A percentile compares a stretch with the other conserved stretches of the same genome.
Conservation (phyloP, 2,113 vertebrate genomes). For the Amblyopsis rosae region DNA sequence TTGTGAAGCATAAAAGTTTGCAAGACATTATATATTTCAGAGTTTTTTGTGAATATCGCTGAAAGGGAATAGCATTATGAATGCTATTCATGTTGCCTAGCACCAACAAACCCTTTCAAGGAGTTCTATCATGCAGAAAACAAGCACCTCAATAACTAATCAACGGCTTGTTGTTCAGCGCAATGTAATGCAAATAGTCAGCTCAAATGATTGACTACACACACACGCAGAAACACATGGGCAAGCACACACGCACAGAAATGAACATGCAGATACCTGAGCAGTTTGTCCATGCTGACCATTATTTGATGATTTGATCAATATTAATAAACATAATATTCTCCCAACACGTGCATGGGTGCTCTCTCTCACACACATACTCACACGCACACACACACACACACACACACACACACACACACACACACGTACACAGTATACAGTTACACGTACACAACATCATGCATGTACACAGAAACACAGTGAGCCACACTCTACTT, state of each 20-base stretch:
- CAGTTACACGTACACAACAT: no score
- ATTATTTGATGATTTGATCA: conserved; percentile 17
- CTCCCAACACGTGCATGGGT: no score
- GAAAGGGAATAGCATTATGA: neutral
- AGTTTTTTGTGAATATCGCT: no score
- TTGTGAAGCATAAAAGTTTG: neutral
- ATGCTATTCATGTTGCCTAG: neutral
- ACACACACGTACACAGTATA: neutral
- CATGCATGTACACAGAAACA: no score
- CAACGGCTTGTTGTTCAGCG: conserved; percentile 12
- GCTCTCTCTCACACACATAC: no score
- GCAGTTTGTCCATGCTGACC: conserved; percentile 20
- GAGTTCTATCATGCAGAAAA: neutral
- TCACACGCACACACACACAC: neutral
- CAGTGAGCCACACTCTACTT: no score
- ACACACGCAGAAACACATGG: conserved; percentile 10
- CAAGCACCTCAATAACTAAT: conserved; percentile 9
- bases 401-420: neutral
- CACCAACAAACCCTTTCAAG: neutral
- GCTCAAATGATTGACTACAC: conserved; percentile 8
- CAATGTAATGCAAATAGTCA: conserved; percentile 3
- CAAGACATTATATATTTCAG: no score
- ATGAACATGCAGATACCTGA: neutral
- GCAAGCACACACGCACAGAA: neutral
- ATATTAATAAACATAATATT: no score